A percentile compares a stretch with the other conserved stretches of the same genome.
Evolutionary conservation across 2,888 invertebrate genomes (phyloP).

Genomic region (Perithous albicinctus): DNA sequence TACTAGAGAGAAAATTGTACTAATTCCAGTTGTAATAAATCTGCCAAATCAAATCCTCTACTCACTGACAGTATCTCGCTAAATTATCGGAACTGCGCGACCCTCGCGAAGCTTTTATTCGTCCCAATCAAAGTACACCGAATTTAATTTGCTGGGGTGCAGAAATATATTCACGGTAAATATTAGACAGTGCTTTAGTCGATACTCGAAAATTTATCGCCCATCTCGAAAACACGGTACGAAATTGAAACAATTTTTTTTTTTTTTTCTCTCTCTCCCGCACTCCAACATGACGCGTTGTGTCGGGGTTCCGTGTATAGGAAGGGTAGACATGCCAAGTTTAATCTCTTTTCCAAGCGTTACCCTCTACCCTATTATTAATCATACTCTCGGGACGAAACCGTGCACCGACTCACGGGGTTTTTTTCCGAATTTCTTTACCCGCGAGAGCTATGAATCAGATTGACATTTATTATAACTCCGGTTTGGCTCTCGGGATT

Average conservation of each 20-base stretch:
- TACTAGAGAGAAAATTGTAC: not conserved
- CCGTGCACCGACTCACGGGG: not conserved
- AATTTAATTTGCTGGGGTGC: not conserved
- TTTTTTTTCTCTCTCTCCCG: constrained; percentile 18
- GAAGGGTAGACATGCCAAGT: constrained; percentile 27
- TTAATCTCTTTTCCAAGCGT: constrained; percentile 44
- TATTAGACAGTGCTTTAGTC: not conserved
- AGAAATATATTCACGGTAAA: not conserved
- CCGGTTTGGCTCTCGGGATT: not conserved
- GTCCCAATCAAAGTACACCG: not conserved
- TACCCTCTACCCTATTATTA: constrained; percentile 51
- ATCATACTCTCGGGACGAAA: constrained; percentile 52
- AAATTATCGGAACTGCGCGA: not conserved
- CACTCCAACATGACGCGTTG: not conserved
- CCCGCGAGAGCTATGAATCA: constrained; percentile 47
- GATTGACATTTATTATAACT: constrained; percentile 57
- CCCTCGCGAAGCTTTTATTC: not conserved
- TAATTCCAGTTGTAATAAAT: constrained; percentile 1
- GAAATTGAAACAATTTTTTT: constrained; percentile 39
- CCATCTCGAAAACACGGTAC: constrained; percentile 4
- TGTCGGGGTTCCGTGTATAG: not conserved
- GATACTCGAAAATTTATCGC: constrained; percentile 9
- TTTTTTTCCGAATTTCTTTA: constrained; percentile 41
- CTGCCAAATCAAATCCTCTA: not conserved
- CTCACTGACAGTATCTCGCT: not conserved